Conservation (phyloP, 2,888 invertebrate genomes). For the Drosophila leonis region DNA sequence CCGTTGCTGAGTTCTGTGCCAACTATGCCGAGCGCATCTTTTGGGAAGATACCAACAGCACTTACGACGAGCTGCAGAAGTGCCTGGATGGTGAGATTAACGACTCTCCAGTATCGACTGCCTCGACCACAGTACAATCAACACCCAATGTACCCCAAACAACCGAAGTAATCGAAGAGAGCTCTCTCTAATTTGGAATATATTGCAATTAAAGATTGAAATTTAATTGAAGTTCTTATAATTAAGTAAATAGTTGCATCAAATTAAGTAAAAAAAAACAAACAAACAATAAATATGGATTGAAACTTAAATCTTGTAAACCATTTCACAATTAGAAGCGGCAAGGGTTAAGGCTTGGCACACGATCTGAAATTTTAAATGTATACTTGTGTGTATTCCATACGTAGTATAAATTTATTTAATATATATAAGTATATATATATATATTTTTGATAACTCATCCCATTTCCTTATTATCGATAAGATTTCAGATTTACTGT, state of each 20-base stretch:
- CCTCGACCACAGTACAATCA: not conserved
- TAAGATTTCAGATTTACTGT: no score
- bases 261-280: not conserved
- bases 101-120: not conserved
- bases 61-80: constrained; percentile 6
- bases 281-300: not conserved
- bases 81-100: constrained; percentile 27
- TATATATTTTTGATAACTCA: no score
- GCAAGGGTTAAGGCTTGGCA: no score
- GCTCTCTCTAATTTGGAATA: not conserved
- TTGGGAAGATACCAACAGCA: constrained; percentile 2
- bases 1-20: constrained; percentile 17
- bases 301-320: no score
- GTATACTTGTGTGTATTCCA: no score
- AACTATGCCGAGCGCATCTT: constrained; percentile 19
- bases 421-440: no score
- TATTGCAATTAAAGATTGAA: not conserved
- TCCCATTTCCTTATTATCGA: no score
- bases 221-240: not conserved
- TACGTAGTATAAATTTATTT: no score
- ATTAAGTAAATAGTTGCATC: no score
- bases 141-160: not conserved
- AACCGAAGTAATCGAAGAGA: not conserved
- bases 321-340: no score
- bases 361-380: no score